Percentiles rank a stretch among this genome's conserved stretches.
These are phyloP conservation scores for Drosophila kanapiae DNA, from an alignment of 1,140 invertebrate species.

Conservation along the genomic window DNA sequence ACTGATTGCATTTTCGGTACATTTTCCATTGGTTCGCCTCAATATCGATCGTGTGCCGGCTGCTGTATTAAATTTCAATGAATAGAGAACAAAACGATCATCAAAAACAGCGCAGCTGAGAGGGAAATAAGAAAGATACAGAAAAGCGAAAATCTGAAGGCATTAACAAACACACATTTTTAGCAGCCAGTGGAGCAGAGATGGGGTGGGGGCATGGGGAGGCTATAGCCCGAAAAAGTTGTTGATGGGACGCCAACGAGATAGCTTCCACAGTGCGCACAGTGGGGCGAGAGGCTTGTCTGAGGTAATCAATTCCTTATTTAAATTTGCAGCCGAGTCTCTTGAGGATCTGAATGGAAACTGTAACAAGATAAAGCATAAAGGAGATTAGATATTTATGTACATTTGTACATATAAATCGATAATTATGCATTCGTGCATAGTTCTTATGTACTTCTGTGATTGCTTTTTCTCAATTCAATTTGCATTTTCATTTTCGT, in stretches of 20 bases:
- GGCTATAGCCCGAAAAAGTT: constrained; percentile 45
- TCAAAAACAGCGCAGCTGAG: constrained; percentile 23
- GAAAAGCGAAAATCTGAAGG: constrained; percentile 66
- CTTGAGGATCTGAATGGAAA: no score
- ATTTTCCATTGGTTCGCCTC: background rate
- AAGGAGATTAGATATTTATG: background rate
- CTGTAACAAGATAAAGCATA: no score
- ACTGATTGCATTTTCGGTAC: background rate
- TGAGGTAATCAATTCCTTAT: no score
- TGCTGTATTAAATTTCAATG: constrained; percentile 73
- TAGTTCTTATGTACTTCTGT: constrained; percentile 7
- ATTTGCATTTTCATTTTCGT: constrained; percentile 23
- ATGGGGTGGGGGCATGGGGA: constrained; percentile 1
- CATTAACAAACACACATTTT: constrained; percentile 52
- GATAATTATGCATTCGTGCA: constrained; percentile 1
- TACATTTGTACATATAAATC: background rate
- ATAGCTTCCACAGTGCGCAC: constrained; percentile 12
- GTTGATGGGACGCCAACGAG: constrained; percentile 31
- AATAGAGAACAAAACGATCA: constrained; percentile 53
- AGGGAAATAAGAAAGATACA: constrained; percentile 44
- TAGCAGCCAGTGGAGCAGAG: constrained; percentile 22
- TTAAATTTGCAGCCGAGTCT: no score
- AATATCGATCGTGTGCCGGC: constrained; percentile 19
- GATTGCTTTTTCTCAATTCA: constrained; percentile 1
- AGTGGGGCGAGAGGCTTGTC: constrained; percentile 9